Conservation (phyloP, 92 coral and sea anemone species). For the Pocillopora meandrina region DNA sequence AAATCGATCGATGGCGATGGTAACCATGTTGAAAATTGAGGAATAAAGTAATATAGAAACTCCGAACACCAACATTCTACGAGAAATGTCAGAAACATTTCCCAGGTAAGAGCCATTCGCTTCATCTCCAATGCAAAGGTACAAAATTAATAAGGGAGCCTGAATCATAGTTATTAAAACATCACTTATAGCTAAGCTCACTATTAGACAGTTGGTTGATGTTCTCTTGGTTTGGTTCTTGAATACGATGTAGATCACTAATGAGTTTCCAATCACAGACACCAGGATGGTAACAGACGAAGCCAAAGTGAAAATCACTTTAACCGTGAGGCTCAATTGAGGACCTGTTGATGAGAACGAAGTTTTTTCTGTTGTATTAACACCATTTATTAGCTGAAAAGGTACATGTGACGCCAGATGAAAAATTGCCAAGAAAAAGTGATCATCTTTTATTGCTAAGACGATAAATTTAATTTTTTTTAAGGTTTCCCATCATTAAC, state of each 20-base stretch:
- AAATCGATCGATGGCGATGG: slow-evolving; percentile 24
- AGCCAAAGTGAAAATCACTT: slow-evolving; percentile 22
- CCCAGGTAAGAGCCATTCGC: slow-evolving; percentile 4
- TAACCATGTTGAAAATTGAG: slow-evolving; percentile 11
- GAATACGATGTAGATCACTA: slow-evolving; percentile 23
- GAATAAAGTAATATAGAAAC: background rate
- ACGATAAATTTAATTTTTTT: too few relatives aligned
- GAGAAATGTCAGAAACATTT: background rate
- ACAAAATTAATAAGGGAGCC: background rate
- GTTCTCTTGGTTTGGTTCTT: slow-evolving; percentile 20
- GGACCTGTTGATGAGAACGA: background rate
- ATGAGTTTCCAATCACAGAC: slow-evolving; percentile 9
- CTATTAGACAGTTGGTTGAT: slow-evolving; percentile 30
- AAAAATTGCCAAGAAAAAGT: too few relatives aligned
- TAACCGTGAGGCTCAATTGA: background rate
- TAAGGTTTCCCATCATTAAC: too few relatives aligned
- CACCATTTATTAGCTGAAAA: too few relatives aligned
- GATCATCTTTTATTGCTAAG: too few relatives aligned
- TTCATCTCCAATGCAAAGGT: background rate
- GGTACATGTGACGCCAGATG: too few relatives aligned
- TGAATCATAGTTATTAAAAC: background rate
- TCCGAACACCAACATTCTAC: background rate
- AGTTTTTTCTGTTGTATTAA: too few relatives aligned
- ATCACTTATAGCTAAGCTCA: slow-evolving; percentile 23
- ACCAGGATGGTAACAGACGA: slow-evolving; percentile 14